Evolutionary conservation across 2,113 vertebrate species (phyloP).

Genomic region (Sialia sialis): DNA sequence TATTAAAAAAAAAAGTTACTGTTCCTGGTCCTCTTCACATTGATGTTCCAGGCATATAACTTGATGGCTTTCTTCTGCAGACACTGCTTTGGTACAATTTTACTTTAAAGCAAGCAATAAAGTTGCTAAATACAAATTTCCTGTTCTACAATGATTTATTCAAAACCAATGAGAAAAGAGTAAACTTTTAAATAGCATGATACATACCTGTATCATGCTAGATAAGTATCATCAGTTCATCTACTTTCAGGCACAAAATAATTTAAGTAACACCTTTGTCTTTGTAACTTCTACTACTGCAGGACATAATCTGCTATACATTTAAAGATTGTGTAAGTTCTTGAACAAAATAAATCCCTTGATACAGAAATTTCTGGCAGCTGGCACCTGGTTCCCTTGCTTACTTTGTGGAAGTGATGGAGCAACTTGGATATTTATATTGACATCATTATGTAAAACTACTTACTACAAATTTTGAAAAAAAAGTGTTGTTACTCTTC

Average conservation of each 20-base stretch:
- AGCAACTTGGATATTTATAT: neutral
- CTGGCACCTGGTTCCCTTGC: neutral
- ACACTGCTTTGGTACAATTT: neutral
- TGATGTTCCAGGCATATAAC: neutral
- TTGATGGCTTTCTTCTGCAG: neutral
- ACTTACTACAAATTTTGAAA: neutral
- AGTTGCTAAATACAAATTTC: neutral
- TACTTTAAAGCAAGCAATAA: neutral
- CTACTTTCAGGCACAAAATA: neutral
- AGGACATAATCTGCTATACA: neutral
- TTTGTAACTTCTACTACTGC: neutral
- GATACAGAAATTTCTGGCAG: neutral
- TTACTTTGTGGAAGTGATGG: neutral
- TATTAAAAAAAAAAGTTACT: neutral
- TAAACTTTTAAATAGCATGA: neutral
- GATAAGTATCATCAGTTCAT: neutral
- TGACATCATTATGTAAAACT: neutral
- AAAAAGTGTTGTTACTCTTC: neutral
- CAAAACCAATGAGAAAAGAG: neutral
- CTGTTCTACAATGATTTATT: neutral
- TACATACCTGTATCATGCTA: fast-evolving
- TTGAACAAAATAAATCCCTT: neutral
- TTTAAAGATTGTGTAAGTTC: neutral
- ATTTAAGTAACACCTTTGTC: neutral
- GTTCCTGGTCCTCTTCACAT: neutral